Evolutionary conservation across 2,888 invertebrate genomes (phyloP).

Genomic region (Mythimna albipuncta): DNA sequence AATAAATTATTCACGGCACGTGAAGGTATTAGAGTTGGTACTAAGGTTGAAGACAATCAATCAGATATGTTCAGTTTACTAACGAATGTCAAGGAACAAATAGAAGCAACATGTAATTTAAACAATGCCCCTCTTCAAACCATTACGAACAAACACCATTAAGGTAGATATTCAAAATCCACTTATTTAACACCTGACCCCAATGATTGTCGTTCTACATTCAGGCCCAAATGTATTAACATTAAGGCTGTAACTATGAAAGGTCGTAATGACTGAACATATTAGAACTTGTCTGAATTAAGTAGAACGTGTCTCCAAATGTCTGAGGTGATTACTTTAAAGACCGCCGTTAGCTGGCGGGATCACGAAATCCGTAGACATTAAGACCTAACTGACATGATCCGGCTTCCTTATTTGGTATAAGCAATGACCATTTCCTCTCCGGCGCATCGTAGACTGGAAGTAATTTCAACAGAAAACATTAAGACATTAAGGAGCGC

Average conservation of each 20-base stretch:
- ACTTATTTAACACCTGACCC: slow-evolving; percentile 61
- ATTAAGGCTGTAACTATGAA: slow-evolving; percentile 65
- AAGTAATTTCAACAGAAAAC: slow-evolving; percentile 60
- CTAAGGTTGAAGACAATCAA: slow-evolving; percentile 34
- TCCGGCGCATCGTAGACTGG: slow-evolving; percentile 47
- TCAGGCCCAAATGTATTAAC: slow-evolving; percentile 56
- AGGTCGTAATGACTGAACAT: slow-evolving; percentile 69
- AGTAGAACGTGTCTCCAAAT: slow-evolving; percentile 71
- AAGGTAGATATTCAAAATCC: slow-evolving; percentile 53
- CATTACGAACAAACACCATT: slow-evolving; percentile 42
- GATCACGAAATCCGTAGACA: slow-evolving; percentile 72
- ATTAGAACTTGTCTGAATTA: slow-evolving; percentile 75
- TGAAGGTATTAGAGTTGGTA: neutral
- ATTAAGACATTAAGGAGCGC: slow-evolving; percentile 60
- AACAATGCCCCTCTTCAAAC: slow-evolving; percentile 30
- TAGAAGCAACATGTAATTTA: slow-evolving; percentile 23
- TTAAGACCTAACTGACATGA: slow-evolving; percentile 70
- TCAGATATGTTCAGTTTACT: slow-evolving; percentile 16
- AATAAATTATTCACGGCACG: slow-evolving; percentile 22
- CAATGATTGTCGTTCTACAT: slow-evolving; percentile 62
- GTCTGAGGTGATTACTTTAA: slow-evolving; percentile 73
- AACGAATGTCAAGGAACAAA: slow-evolving; percentile 28
- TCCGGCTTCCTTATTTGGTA: slow-evolving; percentile 69
- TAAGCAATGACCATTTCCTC: slow-evolving; percentile 70
- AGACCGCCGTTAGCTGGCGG: slow-evolving; percentile 69